Evolutionary conservation across 2,797 vertebrate species (phyloP), one percentile per base, ranked within the genome.

Genomic region (Halcyon chelicuti): DNA sequence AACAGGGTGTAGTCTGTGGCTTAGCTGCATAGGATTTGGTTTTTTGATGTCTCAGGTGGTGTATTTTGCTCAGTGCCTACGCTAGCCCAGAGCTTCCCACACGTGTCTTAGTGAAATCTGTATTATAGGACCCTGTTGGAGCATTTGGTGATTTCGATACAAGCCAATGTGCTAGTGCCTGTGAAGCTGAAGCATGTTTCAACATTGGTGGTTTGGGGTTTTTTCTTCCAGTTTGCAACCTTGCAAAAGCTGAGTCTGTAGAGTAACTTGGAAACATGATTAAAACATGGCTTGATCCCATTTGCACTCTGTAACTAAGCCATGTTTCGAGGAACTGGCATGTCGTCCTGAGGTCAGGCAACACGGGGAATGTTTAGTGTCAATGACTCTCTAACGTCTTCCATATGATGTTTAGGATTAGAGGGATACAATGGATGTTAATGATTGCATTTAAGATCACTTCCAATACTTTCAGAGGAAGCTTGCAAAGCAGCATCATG

Each of bases 371-470:
- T 31, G 33, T 44, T 88, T 46, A 14, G 74, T 58, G 63, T 93
- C 92, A 85, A 54, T 88, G 86, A 44, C 37, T 77, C 28, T 68
- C 33, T 94, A 90, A 95, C 74, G 15, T 29, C 83, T 96, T 95
- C 96, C 91, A 93, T 86, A 90, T 77, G 94, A 87, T 92, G 73
- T 71, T 93, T 94, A 77, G 94, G 76, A 87, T 96, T 95, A 90
- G 74, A 77, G 73, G 78, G 79, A 46, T 93, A 49, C 37, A 39
- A 26, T 94, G 71, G 44, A 58, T 77, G 86, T 67, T 86, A 86
- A 87, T 90, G 80, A 74, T 67, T 68, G 19, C 25, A 37, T 90
- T 92, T 76, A 71, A 95, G 65, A 90, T 90, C 0, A 5, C 60
- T 90, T 88, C 79, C 83, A 87, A 84, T 85, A 60, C 82, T 88